A percentile compares a stretch with the other conserved stretches of the same genome.
These are phyloP conservation scores for Chymomyza caudatula DNA, from an alignment of 2,888 invertebrate species.

Conservation along the genomic window DNA sequence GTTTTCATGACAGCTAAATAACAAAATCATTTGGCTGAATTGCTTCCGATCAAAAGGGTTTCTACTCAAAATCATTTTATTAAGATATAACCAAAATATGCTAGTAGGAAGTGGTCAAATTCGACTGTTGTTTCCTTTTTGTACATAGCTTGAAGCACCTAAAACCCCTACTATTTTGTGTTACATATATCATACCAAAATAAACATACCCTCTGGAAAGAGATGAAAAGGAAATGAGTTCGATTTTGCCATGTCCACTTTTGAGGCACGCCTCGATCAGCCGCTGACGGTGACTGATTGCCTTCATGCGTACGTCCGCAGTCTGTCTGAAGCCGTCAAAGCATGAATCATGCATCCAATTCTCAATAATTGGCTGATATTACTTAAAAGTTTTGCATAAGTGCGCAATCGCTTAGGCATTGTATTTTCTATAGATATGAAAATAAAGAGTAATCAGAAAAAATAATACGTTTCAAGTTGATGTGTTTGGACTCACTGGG, in stretches of 20 bases:
- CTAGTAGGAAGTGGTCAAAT: no score
- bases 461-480: background rate
- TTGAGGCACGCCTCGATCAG: background rate
- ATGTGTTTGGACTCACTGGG: background rate
- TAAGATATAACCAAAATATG: no score
- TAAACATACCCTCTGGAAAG: constrained; percentile 9
- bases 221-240: constrained; percentile 44
- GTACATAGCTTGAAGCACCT: no score
- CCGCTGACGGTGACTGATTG: background rate
- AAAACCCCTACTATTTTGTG: no score
- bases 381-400: constrained; percentile 14
- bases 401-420: constrained; percentile 9
- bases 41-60: no score
- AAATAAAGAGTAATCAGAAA: background rate
- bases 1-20: no score
- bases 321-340: constrained; percentile 3
- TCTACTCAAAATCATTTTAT: no score
- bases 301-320: constrained; percentile 19
- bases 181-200: background rate
- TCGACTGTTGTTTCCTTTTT: no score
- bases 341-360: background rate
- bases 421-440: constrained; percentile 1
- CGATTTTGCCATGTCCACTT: constrained; percentile 31
- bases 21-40: no score
- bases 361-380: background rate